A percentile compares a stretch with the other conserved stretches of the same genome.
These are phyloP conservation scores for Drosophila gaucha DNA, from an alignment of 2,888 invertebrate genomes.

Conservation along the genomic window DNA sequence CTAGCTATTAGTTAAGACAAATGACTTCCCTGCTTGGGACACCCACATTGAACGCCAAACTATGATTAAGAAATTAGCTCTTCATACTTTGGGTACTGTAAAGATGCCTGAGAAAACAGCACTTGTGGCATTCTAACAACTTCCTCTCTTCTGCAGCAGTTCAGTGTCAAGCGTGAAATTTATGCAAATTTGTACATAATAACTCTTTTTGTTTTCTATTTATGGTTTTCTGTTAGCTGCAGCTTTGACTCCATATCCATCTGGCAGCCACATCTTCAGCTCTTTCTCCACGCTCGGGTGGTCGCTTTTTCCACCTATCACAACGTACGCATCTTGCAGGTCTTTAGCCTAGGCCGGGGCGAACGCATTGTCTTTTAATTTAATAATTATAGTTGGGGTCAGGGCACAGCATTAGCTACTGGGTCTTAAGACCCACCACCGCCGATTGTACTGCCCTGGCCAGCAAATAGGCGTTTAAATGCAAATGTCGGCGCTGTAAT, in stretches of 20 bases:
- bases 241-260: conserved; percentile 23
- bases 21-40: conserved; percentile 17
- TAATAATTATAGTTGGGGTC: conserved; percentile 70
- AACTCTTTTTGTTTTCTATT: conserved; percentile 77
- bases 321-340: conserved; percentile 69
- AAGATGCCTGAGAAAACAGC: conserved; percentile 19
- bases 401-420: conserved; percentile 60
- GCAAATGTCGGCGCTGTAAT: conserved; percentile 79
- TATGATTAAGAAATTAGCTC: conserved; percentile 56
- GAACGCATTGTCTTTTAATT: conserved; percentile 71
- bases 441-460: conserved; percentile 38
- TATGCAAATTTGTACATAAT: conserved; percentile 80
- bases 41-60: conserved; percentile 35
- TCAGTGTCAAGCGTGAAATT: conserved; percentile 69
- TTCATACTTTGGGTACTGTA: conserved; percentile 12
- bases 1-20: conserved; percentile 1
- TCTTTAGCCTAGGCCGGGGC: conserved; percentile 43
- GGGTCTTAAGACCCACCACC: conserved; percentile 59
- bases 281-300: conserved; percentile 73
- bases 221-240: conserved; percentile 18
- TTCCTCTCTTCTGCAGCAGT: conserved; percentile 52
- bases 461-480: conserved; percentile 79
- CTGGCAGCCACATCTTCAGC: conserved; percentile 28
- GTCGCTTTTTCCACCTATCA: conserved; percentile 59
- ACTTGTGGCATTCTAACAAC: conserved; percentile 34